Conservation (phyloP, 1,140 invertebrate genomes). For the Drosophila pectinifera region DNA sequence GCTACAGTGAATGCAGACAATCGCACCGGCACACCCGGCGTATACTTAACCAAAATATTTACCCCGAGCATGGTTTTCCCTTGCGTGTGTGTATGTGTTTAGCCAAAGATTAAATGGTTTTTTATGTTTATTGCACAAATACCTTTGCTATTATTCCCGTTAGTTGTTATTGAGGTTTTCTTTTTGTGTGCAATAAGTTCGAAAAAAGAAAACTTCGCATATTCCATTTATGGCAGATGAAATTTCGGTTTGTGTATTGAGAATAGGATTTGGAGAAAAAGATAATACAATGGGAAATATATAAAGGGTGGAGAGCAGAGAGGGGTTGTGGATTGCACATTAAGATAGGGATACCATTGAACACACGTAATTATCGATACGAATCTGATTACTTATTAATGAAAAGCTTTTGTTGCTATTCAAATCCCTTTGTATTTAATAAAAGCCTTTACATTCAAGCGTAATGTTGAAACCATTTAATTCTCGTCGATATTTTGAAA, state of each 20-base stretch:
- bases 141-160: constrained; percentile 45
- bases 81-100: constrained; percentile 6
- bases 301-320: too few species aligned
- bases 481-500: background rate
- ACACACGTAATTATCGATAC: background rate
- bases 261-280: constrained; percentile 19
- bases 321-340: constrained; percentile 9
- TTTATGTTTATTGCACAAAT: constrained; percentile 76
- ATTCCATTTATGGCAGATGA: constrained; percentile 26
- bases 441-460: background rate
- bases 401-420: background rate
- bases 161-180: constrained; percentile 41
- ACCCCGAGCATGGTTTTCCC: constrained; percentile 29
- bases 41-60: constrained; percentile 81
- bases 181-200: constrained; percentile 12
- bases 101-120: constrained; percentile 73
- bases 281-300: background rate
- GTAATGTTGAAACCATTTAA: background rate
- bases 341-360: background rate
- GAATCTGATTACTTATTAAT: background rate
- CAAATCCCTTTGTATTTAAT: background rate
- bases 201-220: constrained; percentile 8
- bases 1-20: constrained; percentile 5
- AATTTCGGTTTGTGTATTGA: constrained; percentile 26
- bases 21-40: constrained; percentile 46